Evolutionary conservation across 2,797 vertebrate genomes (phyloP).

Genomic region (Octomys mimax): DNA sequence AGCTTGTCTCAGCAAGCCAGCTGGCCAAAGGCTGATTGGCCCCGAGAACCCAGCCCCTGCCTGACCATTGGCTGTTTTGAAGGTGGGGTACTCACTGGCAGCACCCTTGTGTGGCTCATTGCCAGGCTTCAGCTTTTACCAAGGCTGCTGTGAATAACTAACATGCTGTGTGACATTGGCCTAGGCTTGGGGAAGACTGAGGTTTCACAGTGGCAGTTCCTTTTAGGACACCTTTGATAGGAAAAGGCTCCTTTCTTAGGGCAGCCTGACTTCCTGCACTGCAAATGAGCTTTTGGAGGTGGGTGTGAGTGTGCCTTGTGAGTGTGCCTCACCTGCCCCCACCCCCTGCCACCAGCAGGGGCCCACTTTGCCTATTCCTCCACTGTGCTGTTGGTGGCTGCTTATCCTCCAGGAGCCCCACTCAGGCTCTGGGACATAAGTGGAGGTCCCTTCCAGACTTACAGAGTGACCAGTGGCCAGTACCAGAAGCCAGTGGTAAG

Average conservation of each 20-base stretch:
- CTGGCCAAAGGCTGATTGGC: slow-evolving; percentile 41
- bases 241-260: not conserved
- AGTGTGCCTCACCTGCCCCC: not conserved
- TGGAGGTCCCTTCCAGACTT: not conserved
- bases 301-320: not conserved
- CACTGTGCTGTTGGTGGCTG: too few species aligned
- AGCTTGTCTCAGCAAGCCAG: not conserved
- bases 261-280: not conserved
- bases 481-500: not conserved
- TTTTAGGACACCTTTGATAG: not conserved
- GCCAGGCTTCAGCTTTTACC: not conserved
- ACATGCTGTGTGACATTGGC: not conserved
- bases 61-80: slow-evolving; percentile 85
- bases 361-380: not conserved
- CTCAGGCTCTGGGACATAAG: not conserved
- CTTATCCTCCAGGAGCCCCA: not conserved
- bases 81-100: slow-evolving; percentile 43
- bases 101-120: not conserved
- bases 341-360: not conserved
- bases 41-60: slow-evolving; percentile 82
- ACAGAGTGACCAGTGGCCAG: not conserved
- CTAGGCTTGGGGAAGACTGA: not conserved
- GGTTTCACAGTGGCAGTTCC: not conserved
- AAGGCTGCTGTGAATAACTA: slow-evolving; percentile 36
- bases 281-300: not conserved